Evolutionary conservation across 2,113 vertebrate species (phyloP), one percentile per base, ranked within the genome.

Genomic region (Ptychochromis oligacanthus): DNA sequence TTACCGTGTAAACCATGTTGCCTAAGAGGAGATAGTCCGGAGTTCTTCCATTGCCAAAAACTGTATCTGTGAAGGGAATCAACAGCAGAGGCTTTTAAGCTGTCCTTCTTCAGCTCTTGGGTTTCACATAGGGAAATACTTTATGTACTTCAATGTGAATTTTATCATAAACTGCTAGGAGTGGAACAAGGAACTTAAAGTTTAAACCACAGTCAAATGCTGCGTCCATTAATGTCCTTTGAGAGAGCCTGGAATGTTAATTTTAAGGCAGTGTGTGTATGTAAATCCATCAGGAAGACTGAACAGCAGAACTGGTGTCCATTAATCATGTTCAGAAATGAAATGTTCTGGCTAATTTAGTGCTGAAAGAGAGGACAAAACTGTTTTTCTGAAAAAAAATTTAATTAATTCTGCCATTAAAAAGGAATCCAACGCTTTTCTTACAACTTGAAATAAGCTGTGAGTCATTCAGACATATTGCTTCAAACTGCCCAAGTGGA

Each of bases 1-100:
- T 98, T 95, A 99, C 98, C 56, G 98, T 99, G 89, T 99, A 99
- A 90, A 99, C 98, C 93, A 97, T 98, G 94, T 99, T 99, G 55
- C 98, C 98, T 91, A 99, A 93, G 60, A 99, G 97, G 81, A 99
- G 95, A 90, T 99, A 99, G 94, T 99, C 98, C 1, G 98, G 97
- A 79, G 98, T 99, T 89, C 96, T 96, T 90, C 98, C 98, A 60
- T 96, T 98, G 93, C 97, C 97, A 70, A 99, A 99, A 22, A 98
- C 97, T 0, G 96, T 97, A 92, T 97, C 98, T 99, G 92, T 26
- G 91, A 86, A 90, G 88, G 87, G 49, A 93, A 96, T 93, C 83
- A 91, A 93, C 1, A 92, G 88, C 88, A 92, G 70, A 77, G 87
- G 88, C 86, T 91, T 94, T 95, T 83, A 91, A 74, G 62, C 61